Evolutionary conservation across 2,888 invertebrate genomes (phyloP), one percentile per base, ranked within the genome.

Genomic region (Drosophila anomalata): DNA sequence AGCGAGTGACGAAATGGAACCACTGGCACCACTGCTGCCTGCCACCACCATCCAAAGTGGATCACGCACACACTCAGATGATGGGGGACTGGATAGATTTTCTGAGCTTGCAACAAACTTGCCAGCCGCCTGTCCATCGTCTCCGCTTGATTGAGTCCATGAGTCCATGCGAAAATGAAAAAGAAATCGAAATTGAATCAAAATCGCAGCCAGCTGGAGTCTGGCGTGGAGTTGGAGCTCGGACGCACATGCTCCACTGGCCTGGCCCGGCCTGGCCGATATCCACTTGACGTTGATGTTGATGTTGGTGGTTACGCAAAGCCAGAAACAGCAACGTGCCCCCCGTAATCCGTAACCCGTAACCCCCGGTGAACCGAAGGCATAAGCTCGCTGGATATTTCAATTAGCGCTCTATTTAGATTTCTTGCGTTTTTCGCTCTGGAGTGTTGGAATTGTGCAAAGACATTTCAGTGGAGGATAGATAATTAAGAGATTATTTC

Each of bases 121-220:
- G 56, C 56, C 50, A 24, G 68, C n/a, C 33, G 68, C n/a, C 33
- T 67, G 60, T 36, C 54, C 54, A 42, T 50, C 55, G 31, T 36
- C 20, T 51, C 51, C 69, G 84, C 87, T 81, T 84, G 88, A 87
- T 84, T 88, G 85, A 84, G 87, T 88, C 87, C 82, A 67, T 73
- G 71, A 84, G 87, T 88, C 87, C 82, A 69, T 73, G 71, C 50
- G 67, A 67, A 67, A 67, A 65, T 54, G 68, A 65, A 68, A 62
- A 36, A n/a, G 44, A 46, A 46, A 60, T 59, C 59, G 59, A 61
- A 66, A 82, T 82, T 79, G 82, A 84, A 85, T 68, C 63, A 54
- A 68, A 67, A 9, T 31, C 79, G 69, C 71, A 75, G 44, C 56
- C 31, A 50, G 52, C 22, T 39, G 53, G 3, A 22, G 44, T 42